Conservation (phyloP, 2,113 vertebrate species). For the Chrysemys picta region DNA sequence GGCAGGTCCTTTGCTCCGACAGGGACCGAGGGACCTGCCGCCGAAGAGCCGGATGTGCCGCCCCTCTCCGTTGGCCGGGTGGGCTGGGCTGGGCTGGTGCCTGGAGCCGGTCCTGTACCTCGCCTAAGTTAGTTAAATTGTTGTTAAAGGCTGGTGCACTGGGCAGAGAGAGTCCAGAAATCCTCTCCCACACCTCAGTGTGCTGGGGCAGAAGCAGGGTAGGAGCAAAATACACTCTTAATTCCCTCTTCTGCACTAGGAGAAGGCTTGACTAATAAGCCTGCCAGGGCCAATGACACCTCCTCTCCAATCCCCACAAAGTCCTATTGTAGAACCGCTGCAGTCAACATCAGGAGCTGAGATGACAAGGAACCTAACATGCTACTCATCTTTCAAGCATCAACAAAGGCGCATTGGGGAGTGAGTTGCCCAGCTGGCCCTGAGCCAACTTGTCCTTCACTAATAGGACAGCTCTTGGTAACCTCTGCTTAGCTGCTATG, state of each 20-base stretch:
- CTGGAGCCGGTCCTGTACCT: background rate
- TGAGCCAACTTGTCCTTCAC: background rate
- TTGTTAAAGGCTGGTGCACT: background rate
- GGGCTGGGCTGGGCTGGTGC: too few species aligned
- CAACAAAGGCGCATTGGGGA: background rate
- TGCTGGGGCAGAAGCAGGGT: accelerated
- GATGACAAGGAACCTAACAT: background rate
- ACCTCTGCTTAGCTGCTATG: background rate
- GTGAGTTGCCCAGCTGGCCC: background rate
- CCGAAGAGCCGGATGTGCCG: too few species aligned
- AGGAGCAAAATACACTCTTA: background rate
- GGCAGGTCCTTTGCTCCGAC: too few species aligned
- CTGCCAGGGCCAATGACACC: background rate
- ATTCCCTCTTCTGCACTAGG: background rate
- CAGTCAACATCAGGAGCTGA: accelerated
- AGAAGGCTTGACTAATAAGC: accelerated
- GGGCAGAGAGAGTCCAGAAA: background rate
- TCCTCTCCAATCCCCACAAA: background rate
- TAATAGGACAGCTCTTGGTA: background rate
- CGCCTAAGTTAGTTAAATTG: background rate
- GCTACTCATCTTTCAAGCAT: background rate
- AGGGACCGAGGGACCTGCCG: too few species aligned
- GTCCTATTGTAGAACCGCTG: background rate
- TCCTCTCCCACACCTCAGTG: background rate
- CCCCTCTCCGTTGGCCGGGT: too few species aligned